phyloP scores from a whole-genome alignment of 2,797 vertebrate genomes.

The Enteromius unitaeniatus region DNA sequence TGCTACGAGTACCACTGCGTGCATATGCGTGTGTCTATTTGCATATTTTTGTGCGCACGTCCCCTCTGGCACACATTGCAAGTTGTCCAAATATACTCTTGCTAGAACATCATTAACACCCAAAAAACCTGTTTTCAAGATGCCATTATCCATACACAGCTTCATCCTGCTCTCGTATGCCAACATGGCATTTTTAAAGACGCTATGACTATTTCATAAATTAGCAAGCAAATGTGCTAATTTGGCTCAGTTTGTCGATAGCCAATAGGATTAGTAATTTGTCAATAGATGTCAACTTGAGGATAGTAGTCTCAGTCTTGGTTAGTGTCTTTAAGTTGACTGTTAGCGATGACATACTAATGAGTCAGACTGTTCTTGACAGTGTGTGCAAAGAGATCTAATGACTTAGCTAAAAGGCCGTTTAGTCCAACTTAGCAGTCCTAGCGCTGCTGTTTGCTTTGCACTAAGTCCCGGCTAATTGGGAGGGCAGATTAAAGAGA shows the following conservation, averaged over 20 bases:
- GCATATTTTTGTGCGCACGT: constrained; percentile 45
- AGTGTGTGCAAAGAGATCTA: constrained; percentile 44
- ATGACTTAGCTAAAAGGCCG: constrained; percentile 56
- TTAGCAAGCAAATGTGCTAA: neutral
- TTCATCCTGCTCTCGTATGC: neutral
- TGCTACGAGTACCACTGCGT: constrained; percentile 40
- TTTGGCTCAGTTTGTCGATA: neutral
- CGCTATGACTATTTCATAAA: constrained; percentile 27
- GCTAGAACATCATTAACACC: constrained; percentile 49
- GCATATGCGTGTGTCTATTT: constrained; percentile 43
- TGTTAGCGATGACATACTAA: constrained; percentile 47
- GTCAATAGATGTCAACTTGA: neutral
- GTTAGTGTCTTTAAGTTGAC: constrained; percentile 45
- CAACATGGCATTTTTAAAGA: neutral
- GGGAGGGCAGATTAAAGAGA: constrained; percentile 49
- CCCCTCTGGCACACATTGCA: constrained; percentile 33
- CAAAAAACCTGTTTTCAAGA: constrained; percentile 37
- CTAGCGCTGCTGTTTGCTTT: constrained; percentile 32
- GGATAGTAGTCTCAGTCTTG: constrained; percentile 7
- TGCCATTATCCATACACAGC: constrained; percentile 17
- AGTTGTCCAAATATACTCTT: constrained; percentile 43
- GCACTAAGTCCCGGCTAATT: constrained; percentile 47
- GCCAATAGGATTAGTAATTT: neutral
- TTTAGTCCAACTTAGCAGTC: constrained; percentile 55
- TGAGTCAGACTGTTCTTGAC: constrained; percentile 51